A percentile compares a stretch with the other conserved stretches of the same genome.
phyloP scores from a whole-genome alignment of 2,113 vertebrate genomes.

The Bos javanicus region DNA sequence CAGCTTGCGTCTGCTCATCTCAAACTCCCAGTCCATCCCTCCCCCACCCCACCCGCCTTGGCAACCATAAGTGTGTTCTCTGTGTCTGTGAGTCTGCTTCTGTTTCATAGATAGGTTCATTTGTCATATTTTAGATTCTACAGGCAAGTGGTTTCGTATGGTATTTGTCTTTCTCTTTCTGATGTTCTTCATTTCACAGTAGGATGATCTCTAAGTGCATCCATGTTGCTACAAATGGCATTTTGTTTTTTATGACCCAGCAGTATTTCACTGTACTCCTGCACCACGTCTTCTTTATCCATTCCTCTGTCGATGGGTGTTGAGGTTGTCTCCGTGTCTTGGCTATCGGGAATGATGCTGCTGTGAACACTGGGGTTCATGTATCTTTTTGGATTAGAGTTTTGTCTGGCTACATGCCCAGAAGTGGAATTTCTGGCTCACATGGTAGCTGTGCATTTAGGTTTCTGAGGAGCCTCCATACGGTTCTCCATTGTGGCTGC shows the following conservation, averaged over 20 bases:
- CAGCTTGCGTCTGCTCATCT: not conserved
- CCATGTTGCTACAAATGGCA: not conserved
- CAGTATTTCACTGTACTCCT: not conserved
- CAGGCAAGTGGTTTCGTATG: not conserved
- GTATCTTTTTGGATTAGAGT: not conserved
- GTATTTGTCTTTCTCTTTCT: not conserved
- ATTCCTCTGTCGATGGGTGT: not conserved
- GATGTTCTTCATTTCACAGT: not conserved
- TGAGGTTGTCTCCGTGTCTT: not conserved
- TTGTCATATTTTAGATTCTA: not conserved
- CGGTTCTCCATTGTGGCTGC: not conserved
- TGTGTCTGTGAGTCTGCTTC: not conserved
- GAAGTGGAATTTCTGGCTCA: not conserved
- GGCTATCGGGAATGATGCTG: not conserved
- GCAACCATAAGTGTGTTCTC: not conserved
- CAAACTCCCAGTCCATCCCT: not conserved
- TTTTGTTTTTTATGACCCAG: not conserved
- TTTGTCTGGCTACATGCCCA: not conserved
- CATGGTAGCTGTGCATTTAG: not conserved
- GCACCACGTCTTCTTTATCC: not conserved
- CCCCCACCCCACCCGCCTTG: fast-evolving
- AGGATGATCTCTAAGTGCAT: not conserved
- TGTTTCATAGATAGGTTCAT: not conserved
- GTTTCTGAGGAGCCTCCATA: not conserved
- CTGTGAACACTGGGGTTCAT: not conserved